Conservation (phyloP, 2,888 invertebrate genomes). For the Chirona hameri region DNA sequence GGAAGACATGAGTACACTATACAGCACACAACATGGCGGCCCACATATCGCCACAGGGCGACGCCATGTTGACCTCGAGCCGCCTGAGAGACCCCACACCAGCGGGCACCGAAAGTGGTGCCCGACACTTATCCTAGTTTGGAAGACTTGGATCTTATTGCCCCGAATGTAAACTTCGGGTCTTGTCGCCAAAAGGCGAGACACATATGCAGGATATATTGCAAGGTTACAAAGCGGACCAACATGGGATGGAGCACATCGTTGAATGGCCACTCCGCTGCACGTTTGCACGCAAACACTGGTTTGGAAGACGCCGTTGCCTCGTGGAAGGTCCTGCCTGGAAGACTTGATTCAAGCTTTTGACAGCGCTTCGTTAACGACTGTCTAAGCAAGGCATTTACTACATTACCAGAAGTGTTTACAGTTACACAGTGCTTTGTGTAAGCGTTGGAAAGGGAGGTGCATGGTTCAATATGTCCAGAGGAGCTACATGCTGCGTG, state of each 20-base stretch:
- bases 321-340: not conserved
- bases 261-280: no score
- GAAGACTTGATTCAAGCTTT: not conserved
- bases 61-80: not conserved
- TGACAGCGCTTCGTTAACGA: not conserved
- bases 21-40: not conserved
- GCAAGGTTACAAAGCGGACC: not conserved
- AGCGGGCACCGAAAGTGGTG: no score
- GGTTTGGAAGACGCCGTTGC: not conserved
- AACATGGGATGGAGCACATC: no score
- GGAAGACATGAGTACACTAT: not conserved
- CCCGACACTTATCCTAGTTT: constrained; percentile 1
- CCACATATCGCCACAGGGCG: not conserved
- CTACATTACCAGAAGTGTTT: no score
- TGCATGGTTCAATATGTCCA: no score
- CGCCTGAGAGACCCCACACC: no score
- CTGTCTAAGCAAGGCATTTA: no score
- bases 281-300: not conserved
- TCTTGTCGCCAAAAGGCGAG: not conserved
- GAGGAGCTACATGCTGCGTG: no score
- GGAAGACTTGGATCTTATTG: constrained; percentile 29
- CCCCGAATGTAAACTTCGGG: constrained; percentile 23
- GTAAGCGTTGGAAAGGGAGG: no score
- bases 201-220: not conserved
- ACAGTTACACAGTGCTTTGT: no score